phyloP scores from a whole-genome alignment of 2,888 invertebrate species.

The Ichneumoninae sp. region DNA sequence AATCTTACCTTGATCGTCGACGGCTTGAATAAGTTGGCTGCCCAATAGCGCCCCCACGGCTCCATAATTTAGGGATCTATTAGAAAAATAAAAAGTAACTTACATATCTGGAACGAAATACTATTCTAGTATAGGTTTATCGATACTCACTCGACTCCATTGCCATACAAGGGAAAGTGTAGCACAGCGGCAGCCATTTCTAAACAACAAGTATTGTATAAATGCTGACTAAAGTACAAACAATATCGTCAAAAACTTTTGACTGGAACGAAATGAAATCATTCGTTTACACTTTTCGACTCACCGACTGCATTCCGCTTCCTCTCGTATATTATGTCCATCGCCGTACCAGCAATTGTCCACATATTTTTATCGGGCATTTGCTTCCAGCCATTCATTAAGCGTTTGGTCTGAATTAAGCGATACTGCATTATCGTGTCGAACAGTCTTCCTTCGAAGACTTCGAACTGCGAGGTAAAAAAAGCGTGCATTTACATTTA shows the following conservation, averaged over 20 bases:
- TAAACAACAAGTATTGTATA: slow-evolving; percentile 67
- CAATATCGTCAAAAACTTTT: slow-evolving; percentile 8
- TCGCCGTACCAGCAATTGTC: slow-evolving; percentile 89
- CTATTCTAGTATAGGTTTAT: neutral
- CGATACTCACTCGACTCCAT: slow-evolving; percentile 89
- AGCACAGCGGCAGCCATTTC: slow-evolving; percentile 86
- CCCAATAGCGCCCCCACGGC: slow-evolving; percentile 94
- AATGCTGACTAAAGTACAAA: neutral
- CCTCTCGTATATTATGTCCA: slow-evolving; percentile 90
- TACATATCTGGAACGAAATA: slow-evolving; percentile 5
- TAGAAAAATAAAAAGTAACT: slow-evolving; percentile 54
- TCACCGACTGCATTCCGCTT: slow-evolving; percentile 91
- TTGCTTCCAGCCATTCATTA: slow-evolving; percentile 87
- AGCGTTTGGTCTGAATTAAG: slow-evolving; percentile 86
- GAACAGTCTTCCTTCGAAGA: slow-evolving; percentile 87
- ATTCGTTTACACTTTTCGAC: slow-evolving; percentile 79
- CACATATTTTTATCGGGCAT: slow-evolving; percentile 89
- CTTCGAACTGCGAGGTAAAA: slow-evolving; percentile 85
- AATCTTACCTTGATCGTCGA: slow-evolving; percentile 89
- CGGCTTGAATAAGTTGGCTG: slow-evolving; percentile 93
- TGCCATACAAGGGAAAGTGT: slow-evolving; percentile 87
- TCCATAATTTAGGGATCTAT: slow-evolving; percentile 90
- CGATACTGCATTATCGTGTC: slow-evolving; percentile 87
- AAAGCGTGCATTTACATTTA: slow-evolving; percentile 9
- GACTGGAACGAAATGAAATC: slow-evolving; percentile 42